These are phyloP conservation scores for Tympanoctomys barrerae DNA, from an alignment of 2,797 vertebrate genomes.

Conservation along the genomic window DNA sequence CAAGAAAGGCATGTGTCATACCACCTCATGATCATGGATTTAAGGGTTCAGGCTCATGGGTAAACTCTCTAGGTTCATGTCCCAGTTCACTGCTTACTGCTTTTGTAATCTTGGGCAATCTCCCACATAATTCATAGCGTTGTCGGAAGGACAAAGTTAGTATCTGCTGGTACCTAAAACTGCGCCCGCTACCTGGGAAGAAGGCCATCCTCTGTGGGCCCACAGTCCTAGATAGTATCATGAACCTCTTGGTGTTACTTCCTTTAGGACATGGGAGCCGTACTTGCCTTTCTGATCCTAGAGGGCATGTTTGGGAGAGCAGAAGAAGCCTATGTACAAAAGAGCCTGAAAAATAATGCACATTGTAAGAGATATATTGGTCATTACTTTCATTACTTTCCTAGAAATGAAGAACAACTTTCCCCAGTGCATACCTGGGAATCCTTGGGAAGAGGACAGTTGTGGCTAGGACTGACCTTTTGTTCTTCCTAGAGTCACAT, in stretches of 20 bases:
- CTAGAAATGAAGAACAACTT: not conserved
- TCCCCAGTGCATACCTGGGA: not conserved
- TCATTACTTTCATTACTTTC: not conserved
- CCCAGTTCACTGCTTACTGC: not conserved
- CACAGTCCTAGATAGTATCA: not conserved
- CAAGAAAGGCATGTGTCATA: not conserved
- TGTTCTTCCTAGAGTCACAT: not conserved
- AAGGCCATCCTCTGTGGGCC: not conserved
- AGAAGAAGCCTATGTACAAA: constrained; percentile 20
- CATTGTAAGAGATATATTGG: not conserved
- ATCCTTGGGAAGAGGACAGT: not conserved
- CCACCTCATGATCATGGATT: not conserved
- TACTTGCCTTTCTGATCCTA: not conserved
- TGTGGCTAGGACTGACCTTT: not conserved
- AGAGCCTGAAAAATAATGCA: not conserved
- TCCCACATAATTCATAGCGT: not conserved
- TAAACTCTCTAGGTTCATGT: not conserved
- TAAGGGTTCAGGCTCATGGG: not conserved
- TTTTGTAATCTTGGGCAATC: not conserved
- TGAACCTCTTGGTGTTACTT: not conserved
- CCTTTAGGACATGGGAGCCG: not conserved
- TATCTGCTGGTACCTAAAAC: not conserved
- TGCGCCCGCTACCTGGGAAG: not conserved
- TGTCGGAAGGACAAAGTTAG: not conserved
- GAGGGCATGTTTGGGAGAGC: not conserved